Conservation (phyloP, 2,797 vertebrate genomes). For the Rhabdomys pumilio region DNA sequence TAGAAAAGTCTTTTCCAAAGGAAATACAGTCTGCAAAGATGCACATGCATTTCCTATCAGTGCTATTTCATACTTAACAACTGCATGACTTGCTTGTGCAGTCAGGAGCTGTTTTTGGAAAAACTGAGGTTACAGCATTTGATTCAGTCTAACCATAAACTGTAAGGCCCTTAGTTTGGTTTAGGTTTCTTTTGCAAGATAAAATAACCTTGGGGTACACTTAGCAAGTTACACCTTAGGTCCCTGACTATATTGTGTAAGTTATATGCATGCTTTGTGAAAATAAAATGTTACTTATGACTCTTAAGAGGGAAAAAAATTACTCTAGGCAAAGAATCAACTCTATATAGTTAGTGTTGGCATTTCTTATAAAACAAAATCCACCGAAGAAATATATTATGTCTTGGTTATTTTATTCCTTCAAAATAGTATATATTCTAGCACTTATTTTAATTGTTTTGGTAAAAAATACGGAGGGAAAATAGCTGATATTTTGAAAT, state of each 20-base stretch:
- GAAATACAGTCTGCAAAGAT: slow-evolving; percentile 86
- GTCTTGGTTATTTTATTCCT: slow-evolving; percentile 80
- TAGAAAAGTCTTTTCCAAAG: slow-evolving; percentile 89
- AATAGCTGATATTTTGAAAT: slow-evolving; percentile 82
- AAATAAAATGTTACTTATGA: slow-evolving; percentile 79
- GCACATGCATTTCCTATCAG: slow-evolving; percentile 87
- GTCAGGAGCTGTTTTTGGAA: slow-evolving; percentile 85
- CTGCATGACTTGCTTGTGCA: slow-evolving; percentile 82
- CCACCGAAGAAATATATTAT: slow-evolving; percentile 76
- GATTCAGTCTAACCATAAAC: slow-evolving; percentile 86
- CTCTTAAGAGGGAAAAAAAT: slow-evolving; percentile 75
- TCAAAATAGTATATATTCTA: slow-evolving; percentile 79
- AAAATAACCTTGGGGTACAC: slow-evolving; percentile 84
- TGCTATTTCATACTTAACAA: slow-evolving; percentile 88
- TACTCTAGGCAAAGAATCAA: slow-evolving; percentile 63
- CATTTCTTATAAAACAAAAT: slow-evolving; percentile 80
- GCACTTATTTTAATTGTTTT: slow-evolving; percentile 81
- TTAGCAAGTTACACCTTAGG: slow-evolving; percentile 84
- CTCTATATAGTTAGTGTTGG: slow-evolving; percentile 72
- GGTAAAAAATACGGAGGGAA: slow-evolving; percentile 81
- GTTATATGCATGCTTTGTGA: slow-evolving; percentile 80
- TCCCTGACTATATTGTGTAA: slow-evolving; percentile 87
- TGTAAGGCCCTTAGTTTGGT: slow-evolving; percentile 90
- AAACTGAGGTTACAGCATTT: slow-evolving; percentile 90
- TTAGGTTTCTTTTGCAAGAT: slow-evolving; percentile 87